phyloP scores from a whole-genome alignment of 1,140 invertebrate species.

The Drosophila novamexicana region DNA sequence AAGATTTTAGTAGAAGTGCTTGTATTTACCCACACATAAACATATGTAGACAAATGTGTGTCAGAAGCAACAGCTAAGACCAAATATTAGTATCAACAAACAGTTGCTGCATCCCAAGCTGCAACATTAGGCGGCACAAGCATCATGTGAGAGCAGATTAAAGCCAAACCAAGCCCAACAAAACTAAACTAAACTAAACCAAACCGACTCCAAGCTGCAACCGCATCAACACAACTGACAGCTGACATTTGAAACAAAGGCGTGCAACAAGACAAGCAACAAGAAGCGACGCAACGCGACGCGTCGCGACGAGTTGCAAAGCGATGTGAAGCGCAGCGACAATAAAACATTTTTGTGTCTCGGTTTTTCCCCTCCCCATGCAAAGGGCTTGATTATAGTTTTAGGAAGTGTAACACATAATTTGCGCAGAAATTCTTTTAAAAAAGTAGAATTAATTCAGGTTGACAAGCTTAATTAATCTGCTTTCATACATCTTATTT shows the following conservation, averaged over 20 bases:
- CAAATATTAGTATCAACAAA: constrained; percentile 36
- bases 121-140: constrained; percentile 7
- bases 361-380: constrained; percentile 2
- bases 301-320: constrained; percentile 25
- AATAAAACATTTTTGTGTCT: constrained; percentile 59
- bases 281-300: constrained; percentile 25
- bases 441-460: too few species aligned
- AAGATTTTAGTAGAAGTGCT: constrained; percentile 6
- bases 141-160: constrained; percentile 5
- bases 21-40: constrained; percentile 12
- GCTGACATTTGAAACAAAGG: constrained; percentile 57
- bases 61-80: constrained; percentile 26
- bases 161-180: constrained; percentile 1
- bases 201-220: constrained; percentile 13
- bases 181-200: constrained; percentile 6
- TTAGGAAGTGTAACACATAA: neutral
- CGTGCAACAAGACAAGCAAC: constrained; percentile 39
- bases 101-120: neutral
- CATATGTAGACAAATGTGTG: constrained; percentile 13
- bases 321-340: constrained; percentile 12
- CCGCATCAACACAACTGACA: constrained; percentile 19
- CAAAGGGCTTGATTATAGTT: neutral
- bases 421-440: constrained; percentile 13
- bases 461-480: too few species aligned
- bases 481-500: too few species aligned